Base-by-base conservation (phyloP, 2,113 vertebrate species). In the Lonchura striata region DNA sequence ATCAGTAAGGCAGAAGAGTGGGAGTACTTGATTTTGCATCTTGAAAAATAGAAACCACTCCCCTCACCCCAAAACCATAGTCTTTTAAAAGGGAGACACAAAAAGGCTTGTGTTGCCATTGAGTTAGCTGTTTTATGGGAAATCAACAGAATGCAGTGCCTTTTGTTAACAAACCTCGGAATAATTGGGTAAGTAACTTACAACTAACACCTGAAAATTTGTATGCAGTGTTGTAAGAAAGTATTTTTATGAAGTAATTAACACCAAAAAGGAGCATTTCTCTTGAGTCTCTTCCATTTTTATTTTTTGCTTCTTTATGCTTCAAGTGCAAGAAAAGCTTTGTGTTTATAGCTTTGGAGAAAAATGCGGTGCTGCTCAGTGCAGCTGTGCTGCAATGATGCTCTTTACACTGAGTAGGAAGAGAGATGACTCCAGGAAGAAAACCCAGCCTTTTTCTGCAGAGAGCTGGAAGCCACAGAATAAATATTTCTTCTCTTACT, bases 141-240 rank as follows among this genome's bases (percentile, higher is more conserved):
- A 61, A 47, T 33, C 28, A 35, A 15, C 4, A 49, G 33, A 71
- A 71, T 33, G 13, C 7, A 47, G 28, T 28, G 3, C 35, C 23
- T 75, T 79, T 66, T 71, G 8, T 56, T 86, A 75, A 53, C 6
- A 30, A 61, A 5, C 2, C 13, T 78, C 2, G 15, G 44, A 63
- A 84, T 33, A 63, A 25, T 71, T 71, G 21, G 0, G 0, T 28
- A 27, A 35, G 14, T 33, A 72, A 37, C 5, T 16, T 47, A 21
- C 11, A 46, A 15, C 21, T 74, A 60, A 33, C 18, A 64, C 5
- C 11, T 54, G 46, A 54, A 35, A 41, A 84, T 31, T 33, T 63
- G 2, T 24, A 17, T 10, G 2, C 15, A 50, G 22, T 8, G 3
- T 9, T 57, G 37, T 1, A 3, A 41, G 21, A 6, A 74, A 54